A percentile compares a stretch with the other conserved stretches of the same genome.
phyloP scores from a whole-genome alignment of 2,888 invertebrate species.

The Subacronicta megacephala region DNA sequence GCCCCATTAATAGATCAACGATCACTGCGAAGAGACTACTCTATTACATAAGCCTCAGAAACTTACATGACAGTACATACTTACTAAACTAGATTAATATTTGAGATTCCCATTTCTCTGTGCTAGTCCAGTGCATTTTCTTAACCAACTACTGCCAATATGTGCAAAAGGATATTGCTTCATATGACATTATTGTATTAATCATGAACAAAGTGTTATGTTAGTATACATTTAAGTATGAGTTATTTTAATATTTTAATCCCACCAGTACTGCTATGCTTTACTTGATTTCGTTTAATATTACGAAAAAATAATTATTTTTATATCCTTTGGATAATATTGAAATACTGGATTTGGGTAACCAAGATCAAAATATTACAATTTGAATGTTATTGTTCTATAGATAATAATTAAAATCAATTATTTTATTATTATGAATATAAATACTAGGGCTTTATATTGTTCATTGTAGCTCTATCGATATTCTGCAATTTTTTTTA shows the following conservation, averaged over 20 bases:
- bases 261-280: slow-evolving; percentile 50
- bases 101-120: slow-evolving; percentile 31
- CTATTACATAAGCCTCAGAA: slow-evolving; percentile 7
- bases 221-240: slow-evolving; percentile 46
- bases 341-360: slow-evolving; percentile 31
- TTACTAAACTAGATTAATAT: slow-evolving; percentile 39
- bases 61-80: slow-evolving; percentile 33
- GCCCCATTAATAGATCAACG: background rate
- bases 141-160: slow-evolving; percentile 6
- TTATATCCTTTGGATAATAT: slow-evolving; percentile 28
- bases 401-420: slow-evolving; percentile 36
- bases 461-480: slow-evolving; percentile 5
- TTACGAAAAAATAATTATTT: slow-evolving; percentile 30
- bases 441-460: slow-evolving; percentile 11
- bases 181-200: slow-evolving; percentile 28
- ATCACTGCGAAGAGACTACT: background rate
- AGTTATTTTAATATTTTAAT: slow-evolving; percentile 50
- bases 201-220: slow-evolving; percentile 50
- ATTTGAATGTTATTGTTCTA: slow-evolving; percentile 35
- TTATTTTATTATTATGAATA: slow-evolving; percentile 21
- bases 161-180: slow-evolving; percentile 38
- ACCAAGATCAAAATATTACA: slow-evolving; percentile 34
- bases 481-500: slow-evolving; percentile 24
- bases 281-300: slow-evolving; percentile 35
- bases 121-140: slow-evolving; percentile 53